Percentiles rank a stretch among this genome's conserved stretches.
Evolutionary conservation across 2,113 vertebrate genomes (phyloP).

Genomic region (Ellobius talpinus): DNA sequence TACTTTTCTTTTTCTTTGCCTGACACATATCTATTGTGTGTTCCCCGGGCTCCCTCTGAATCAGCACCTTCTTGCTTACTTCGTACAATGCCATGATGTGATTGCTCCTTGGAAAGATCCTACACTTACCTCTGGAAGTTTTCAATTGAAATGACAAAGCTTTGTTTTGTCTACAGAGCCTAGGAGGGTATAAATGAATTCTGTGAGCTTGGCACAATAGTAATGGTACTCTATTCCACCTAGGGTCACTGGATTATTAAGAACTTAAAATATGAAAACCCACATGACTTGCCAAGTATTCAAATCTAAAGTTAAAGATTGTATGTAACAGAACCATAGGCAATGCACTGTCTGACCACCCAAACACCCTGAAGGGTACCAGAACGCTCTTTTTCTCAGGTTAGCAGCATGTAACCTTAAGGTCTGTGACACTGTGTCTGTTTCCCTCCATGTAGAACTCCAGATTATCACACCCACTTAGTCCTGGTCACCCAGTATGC

Average conservation of each 20-base stretch:
- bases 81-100: background rate
- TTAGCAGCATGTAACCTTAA: background rate
- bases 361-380: background rate
- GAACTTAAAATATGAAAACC: background rate
- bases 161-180: background rate
- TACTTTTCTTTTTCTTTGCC: background rate
- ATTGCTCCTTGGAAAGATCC: background rate
- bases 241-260: background rate
- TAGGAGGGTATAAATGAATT: background rate
- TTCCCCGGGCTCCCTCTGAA: background rate
- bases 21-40: background rate
- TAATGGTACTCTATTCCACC: background rate
- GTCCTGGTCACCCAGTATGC: background rate
- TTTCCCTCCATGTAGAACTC: background rate
- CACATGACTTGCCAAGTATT: background rate
- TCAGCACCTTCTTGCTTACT: background rate
- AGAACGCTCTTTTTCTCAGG: background rate
- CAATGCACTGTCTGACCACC: rapidly evolving
- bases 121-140: background rate
- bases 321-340: rapidly evolving
- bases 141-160: background rate
- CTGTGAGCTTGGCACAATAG: background rate
- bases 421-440: background rate
- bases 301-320: background rate
- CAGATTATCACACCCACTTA: background rate